Evolutionary conservation across 2,113 vertebrate genomes (phyloP).

Genomic region (Lynx canadensis): DNA sequence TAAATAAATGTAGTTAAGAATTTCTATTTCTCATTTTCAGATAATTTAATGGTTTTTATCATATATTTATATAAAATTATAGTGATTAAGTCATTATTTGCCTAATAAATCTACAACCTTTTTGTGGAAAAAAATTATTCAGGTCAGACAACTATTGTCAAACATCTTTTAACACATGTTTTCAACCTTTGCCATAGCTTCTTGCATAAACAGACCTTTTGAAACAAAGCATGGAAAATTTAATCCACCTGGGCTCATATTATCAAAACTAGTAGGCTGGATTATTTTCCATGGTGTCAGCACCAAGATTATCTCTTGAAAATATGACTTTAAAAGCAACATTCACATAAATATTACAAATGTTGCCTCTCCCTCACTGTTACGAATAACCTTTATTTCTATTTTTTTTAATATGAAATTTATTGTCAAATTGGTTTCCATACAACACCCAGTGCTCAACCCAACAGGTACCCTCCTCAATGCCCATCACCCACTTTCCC

Average conservation of each 20-base stretch:
- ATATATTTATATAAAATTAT: constrained; percentile 59
- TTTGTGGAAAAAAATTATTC: constrained; percentile 80
- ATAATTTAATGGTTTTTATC: background rate
- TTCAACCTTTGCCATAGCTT: constrained; percentile 84
- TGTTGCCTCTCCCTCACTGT: background rate
- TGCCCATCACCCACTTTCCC: no score
- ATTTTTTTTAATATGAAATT: no score
- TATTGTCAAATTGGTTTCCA: no score
- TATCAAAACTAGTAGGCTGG: constrained; percentile 83
- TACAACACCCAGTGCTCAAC: no score
- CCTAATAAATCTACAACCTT: constrained; percentile 79
- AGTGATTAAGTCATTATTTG: constrained; percentile 73
- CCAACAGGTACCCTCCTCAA: no score
- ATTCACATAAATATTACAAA: constrained; percentile 41
- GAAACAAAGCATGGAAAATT: constrained; percentile 87
- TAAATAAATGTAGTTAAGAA: constrained; percentile 44
- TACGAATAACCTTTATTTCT: constrained; percentile 41
- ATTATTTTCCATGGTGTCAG: constrained; percentile 84
- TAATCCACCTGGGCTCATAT: constrained; percentile 81
- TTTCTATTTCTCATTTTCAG: constrained; percentile 47
- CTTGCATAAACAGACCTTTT: constrained; percentile 84
- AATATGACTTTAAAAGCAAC: constrained; percentile 81
- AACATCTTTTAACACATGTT: constrained; percentile 84
- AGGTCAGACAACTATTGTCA: constrained; percentile 81
- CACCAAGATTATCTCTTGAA: constrained; percentile 78